Conservation (phyloP, 2,797 vertebrate species). For the Babyrousa celebensis region DNA sequence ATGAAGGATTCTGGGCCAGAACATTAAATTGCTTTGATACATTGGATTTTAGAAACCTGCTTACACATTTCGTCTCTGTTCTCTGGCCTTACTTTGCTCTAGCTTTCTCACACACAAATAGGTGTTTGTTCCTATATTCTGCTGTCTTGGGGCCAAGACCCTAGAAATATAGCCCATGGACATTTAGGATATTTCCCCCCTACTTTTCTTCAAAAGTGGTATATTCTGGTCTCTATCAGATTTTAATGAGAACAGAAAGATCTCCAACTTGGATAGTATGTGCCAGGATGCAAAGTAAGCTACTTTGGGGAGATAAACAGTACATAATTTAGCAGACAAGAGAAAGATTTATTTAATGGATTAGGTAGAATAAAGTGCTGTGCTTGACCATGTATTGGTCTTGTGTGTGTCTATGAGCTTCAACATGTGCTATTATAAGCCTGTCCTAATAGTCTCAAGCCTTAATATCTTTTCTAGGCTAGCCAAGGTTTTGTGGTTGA, state of each 20-base stretch:
- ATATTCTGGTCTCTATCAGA: not conserved
- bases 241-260: not conserved
- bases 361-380: slow-evolving; percentile 3
- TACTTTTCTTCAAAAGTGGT: not conserved
- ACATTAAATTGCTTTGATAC: not conserved
- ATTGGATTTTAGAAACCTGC: not conserved
- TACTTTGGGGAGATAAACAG: slow-evolving; percentile 34
- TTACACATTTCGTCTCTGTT: not conserved
- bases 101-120: not conserved
- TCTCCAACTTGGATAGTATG: not conserved
- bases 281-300: not conserved
- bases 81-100: not conserved
- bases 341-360: not conserved
- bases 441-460: not conserved
- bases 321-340: not conserved
- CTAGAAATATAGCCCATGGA: not conserved
- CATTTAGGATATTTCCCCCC: not conserved
- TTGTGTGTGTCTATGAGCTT: not conserved
- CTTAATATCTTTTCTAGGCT: not conserved
- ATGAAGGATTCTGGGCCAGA: not conserved
- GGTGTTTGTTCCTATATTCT: not conserved
- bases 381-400: not conserved
- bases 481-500: slow-evolving; percentile 1
- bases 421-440: not conserved
- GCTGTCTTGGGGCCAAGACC: not conserved